Percentiles rank a stretch among this genome's conserved stretches.
Conservation (phyloP, 2,797 vertebrate species). For the Gallirallus australis region DNA sequence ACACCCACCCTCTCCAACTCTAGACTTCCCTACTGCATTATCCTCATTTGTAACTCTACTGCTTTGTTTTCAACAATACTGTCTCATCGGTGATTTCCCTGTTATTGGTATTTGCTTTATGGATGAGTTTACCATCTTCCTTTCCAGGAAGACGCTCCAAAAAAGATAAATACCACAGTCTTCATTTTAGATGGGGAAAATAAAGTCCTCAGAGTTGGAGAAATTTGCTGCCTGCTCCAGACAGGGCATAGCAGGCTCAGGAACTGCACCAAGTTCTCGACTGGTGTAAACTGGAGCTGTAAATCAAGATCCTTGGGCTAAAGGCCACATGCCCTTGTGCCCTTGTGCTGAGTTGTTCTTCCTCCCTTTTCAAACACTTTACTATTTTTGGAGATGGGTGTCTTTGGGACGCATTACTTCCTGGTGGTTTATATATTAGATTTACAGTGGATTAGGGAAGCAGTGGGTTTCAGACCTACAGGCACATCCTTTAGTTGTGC, state of each 20-base stretch:
- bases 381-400: not conserved
- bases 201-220: not conserved
- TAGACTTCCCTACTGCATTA: not conserved
- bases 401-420: not conserved
- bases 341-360: not conserved
- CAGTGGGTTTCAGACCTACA: not conserved
- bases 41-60: not conserved
- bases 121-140: not conserved
- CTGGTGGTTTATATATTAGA: not conserved
- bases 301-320: not conserved
- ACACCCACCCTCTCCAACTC: conserved; percentile 21
- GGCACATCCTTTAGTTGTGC: not conserved
- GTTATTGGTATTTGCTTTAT: not conserved
- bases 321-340: not conserved
- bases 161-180: not conserved
- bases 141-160: not conserved
- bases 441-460: not conserved
- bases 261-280: not conserved
- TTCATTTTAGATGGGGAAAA: not conserved
- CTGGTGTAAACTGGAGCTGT: not conserved
- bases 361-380: not conserved
- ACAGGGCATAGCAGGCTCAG: not conserved
- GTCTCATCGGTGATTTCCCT: not conserved
- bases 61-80: not conserved
- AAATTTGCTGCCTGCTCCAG: not conserved